Evolutionary conservation across 2,113 vertebrate genomes (phyloP), one percentile per base, ranked within the genome.

Genomic region (Ochotona princeps): DNA sequence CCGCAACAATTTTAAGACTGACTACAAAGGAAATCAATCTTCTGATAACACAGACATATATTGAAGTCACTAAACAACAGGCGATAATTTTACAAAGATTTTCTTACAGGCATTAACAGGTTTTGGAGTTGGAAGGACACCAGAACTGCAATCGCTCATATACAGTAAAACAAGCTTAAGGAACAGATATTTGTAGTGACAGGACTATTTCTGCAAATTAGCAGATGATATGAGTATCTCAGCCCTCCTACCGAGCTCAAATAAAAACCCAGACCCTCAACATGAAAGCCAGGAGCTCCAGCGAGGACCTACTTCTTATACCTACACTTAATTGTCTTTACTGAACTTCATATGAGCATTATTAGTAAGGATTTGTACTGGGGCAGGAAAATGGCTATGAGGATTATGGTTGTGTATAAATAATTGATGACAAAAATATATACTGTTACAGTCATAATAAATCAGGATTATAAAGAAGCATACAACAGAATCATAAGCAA

Each of bases 1-100:
- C 9, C 60, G 28, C 17, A 67, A 57, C 30, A 57, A 79, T 44
- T 32, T 93, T 89, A 89, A 32, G 81, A 60, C 47, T 76, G 47
- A 86, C 80, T 91, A 83, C 25, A 89, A 90, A 79, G 78, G 78
- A 93, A 91, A 83, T 70, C 25, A 30, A 82, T 83, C 70, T 89
- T 69, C 87, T 91, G 49, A 63, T 73, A 78, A 61, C 66, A 74
- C 18, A 69, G 47, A 73, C 54, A 90, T 84, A 83, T 78, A 91
- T n/a, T 92, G 81, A 92, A 90, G 75, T 84, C 61, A 78, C 44
- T 60, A 73, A 17, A 72, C 3, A 87, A 60, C 44, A 83, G 91
- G 76, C 44, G 49, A 38, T 26, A 95, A 92, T 32, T n/a, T 87
- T 66, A 9, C 8, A 61, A 83, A 57, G 88, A 90, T 6, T 30